Base-by-base conservation (phyloP, 2,113 vertebrate species). In the Epinephelus cyanopodus region DNA sequence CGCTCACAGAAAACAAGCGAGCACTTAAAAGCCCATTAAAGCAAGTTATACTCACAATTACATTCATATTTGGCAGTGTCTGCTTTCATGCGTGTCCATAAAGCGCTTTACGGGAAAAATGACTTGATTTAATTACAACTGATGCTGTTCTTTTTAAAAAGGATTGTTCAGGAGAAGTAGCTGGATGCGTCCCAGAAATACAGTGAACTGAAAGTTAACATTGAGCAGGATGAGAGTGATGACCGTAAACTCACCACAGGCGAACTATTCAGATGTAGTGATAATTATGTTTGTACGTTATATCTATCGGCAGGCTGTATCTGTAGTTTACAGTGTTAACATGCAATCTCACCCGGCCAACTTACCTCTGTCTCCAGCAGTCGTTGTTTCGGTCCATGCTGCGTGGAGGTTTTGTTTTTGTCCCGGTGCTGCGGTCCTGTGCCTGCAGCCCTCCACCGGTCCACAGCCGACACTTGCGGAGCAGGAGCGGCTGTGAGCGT, bases 401-500 rank as follows among this genome's bases (percentile, higher is more conserved):
- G 63, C 21, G 23, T 12, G 79, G 72, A 70, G 69, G 70, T 3
- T 33, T 27, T 66, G 29, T 69, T 74, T 77, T 61, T 18, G 83
- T 86, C 81, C 74, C 82, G 70, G 37, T 74, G 85, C 68, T 47
- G 65, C 53, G 50, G 79, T 82, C 61, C 66, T 4, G 72, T 86
- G 39, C n/a, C 75, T 23, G 39, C 73, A 68, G 65, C 47, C 48
- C 62, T 64, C 56, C 74, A 21, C 70, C 54, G 81, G 77, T 87
- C 68, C 9, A 18, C 72, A 21, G 74, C 29, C 54, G 37, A 75
- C 79, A 71, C 87, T 73, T 58, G 63, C 58, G 67, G 79, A 79
- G 57, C 60, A 74, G 63, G 81, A 75, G 90, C 78, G 62, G 70
- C 63, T 72, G 77, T 47, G 82, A 80, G 90, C 68, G 87, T 87